Percentiles rank a stretch among this genome's conserved stretches.
These are phyloP conservation scores for Gopherus flavomarginatus DNA, from an alignment of 2,113 vertebrate species.

Conservation along the genomic window DNA sequence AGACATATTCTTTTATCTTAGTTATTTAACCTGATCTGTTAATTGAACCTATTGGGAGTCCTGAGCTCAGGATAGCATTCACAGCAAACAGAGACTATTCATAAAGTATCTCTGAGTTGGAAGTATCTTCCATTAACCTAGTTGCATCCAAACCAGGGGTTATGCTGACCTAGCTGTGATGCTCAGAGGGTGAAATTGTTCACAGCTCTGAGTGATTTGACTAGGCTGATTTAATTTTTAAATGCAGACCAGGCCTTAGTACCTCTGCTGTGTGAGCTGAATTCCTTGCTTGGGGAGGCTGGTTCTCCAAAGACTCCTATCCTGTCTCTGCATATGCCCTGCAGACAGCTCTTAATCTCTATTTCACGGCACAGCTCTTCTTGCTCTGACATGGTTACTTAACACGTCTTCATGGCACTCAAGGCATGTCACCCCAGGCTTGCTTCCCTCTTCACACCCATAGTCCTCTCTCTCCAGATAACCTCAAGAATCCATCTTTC, in stretches of 20 bases:
- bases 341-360: neutral
- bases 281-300: neutral
- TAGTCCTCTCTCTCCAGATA: neutral
- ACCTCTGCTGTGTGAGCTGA: neutral
- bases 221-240: neutral
- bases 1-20: neutral
- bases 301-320: neutral
- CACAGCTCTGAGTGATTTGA: neutral
- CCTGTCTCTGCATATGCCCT: neutral
- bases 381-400: conserved; percentile 30
- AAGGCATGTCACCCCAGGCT: neutral
- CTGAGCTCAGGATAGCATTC: conserved; percentile 7
- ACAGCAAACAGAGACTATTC: neutral
- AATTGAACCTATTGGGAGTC: conserved; percentile 16
- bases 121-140: neutral
- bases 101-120: neutral
- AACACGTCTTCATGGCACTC: conserved; percentile 22
- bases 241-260: neutral
- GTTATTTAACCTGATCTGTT: conserved; percentile 23
- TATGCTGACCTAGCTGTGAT: neutral
- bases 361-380: neutral
- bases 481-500: neutral
- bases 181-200: neutral
- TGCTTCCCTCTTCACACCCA: conserved; percentile 14
- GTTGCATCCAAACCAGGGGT: neutral